phyloP scores from a whole-genome alignment of 2,888 invertebrate genomes.

The Spodoptera picta region DNA sequence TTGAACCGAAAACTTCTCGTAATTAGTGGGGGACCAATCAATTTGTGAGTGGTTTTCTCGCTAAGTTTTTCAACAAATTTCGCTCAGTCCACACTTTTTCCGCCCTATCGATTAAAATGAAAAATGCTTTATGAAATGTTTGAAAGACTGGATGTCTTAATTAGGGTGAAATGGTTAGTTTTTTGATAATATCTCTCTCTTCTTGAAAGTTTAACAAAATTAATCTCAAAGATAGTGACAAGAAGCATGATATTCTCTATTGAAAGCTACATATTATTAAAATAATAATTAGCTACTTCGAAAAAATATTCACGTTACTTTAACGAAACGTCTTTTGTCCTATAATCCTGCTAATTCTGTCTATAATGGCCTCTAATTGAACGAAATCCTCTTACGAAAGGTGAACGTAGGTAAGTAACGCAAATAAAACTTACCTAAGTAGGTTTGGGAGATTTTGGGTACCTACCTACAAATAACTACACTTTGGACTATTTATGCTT shows the following conservation, averaged over 20 bases:
- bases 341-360: conserved; percentile 36
- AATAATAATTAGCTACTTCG: neutral
- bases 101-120: conserved; percentile 66
- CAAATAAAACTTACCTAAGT: conserved; percentile 32
- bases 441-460: conserved; percentile 5
- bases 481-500: too few relatives aligned
- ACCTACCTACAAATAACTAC: neutral
- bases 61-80: conserved; percentile 64
- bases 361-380: conserved; percentile 47
- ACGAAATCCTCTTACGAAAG: conserved; percentile 23
- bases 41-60: conserved; percentile 66
- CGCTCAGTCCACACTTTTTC: conserved; percentile 59
- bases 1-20: conserved; percentile 42
- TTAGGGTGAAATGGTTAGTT: too few relatives aligned
- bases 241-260: too few relatives aligned
- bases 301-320: conserved; percentile 16
- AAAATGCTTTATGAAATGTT: conserved; percentile 20
- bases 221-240: too few relatives aligned
- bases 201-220: too few relatives aligned
- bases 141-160: too few relatives aligned
- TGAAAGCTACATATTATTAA: too few relatives aligned
- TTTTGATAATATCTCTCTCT: too few relatives aligned
- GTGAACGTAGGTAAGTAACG: conserved; percentile 32
- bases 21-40: conserved; percentile 63
- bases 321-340: conserved; percentile 23